Base-by-base conservation (phyloP, 2,113 vertebrate genomes). In the Sisor rabdophorus region DNA sequence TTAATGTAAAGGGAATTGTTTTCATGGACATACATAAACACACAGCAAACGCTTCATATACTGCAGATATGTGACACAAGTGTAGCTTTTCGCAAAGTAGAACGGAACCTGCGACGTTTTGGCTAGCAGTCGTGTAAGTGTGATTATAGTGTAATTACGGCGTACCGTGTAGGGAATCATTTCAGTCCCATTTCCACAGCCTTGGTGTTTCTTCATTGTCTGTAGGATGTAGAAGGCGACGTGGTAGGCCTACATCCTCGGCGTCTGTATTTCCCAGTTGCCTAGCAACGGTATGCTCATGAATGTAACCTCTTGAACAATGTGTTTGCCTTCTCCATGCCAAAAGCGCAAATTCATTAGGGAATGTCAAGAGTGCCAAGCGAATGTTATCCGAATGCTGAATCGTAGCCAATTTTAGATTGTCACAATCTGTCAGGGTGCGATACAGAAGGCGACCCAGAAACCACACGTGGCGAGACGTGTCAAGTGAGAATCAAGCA, bases 241-340 rank as follows among this genome's bases (percentile, higher is more conserved):
- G 15, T 28, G 44, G 15, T 44, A 11, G 2, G 15, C 22, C 26
- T 67, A 26, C 64, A 26, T 26, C 13, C 64, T 26, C 40, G 40
- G 44, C 44, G 64, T 68, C 22, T 3, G 11, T 68, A 68, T 26
- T 26, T 28, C 40, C 64, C 64, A 50, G 64, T 68, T 68, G 64
- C 64, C 26, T 19, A 50, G 64, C 64, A 50, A 68, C 64, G 26
- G 64, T 50, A 24, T 50, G 1, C 8, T 50, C 15, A 26, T 50
- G 64, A 68, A 48, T 0, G 22, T 28, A 50, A 50, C 13, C 22
- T 4, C 40, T 19, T 5, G 44, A 28, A 68, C 64, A 50, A 68
- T 26, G 64, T 19, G 44, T 50, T 67, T 67, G 64, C 15, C 44
- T 26, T 67, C 15, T 6, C n/a, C n/a, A 11, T 68, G 44, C 40